Base-by-base conservation (phyloP, 2,888 invertebrate species). In the Tridacna crocea region DNA sequence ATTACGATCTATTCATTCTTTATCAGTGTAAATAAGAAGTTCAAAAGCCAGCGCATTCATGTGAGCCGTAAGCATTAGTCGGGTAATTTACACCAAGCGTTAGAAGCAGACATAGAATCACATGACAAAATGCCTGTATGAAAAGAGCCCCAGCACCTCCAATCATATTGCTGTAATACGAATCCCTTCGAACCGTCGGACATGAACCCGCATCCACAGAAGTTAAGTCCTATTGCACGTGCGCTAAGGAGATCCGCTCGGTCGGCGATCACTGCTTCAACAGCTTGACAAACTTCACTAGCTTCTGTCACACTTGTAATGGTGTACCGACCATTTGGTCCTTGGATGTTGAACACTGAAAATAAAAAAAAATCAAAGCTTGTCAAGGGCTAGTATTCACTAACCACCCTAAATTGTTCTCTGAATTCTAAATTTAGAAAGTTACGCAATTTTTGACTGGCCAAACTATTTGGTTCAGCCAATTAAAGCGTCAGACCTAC, bases 51-150 rank as follows among this genome's bases (percentile, higher is more conserved):
- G n/a, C n/a, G n/a, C n/a, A n/a, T n/a, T n/a, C n/a, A n/a, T n/a
- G n/a, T n/a, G n/a, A n/a, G n/a, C n/a, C n/a, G n/a, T n/a, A n/a
- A n/a, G n/a, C n/a, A 55, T 10, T 19, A 55, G 55, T 55, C 55
- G 11, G 66, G 36, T 46, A 70, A 26, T 51, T 70, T 70, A 47
- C 70, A 70, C 70, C 70, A 70, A 12, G 22, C 70, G 60, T 73
- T 73, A 24, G n/a, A 58, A 6, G 48, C 48, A 4, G 3, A 22
- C 10, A 36, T 12, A 0, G 24, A 27, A 10, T 61, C 46, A 75
- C 75, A 75, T 10, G 46, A 63, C 24, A 73, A n/a, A 10, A 73
- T 60, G 4, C 22, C 46, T 0, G 26, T 22, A n/a, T 36, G 19
- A n/a, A 60, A 73, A 12, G 58, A 36, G 0, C 73, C 73, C 55